Evolutionary conservation across 1,140 invertebrate genomes (phyloP).

Genomic region (Grapholita molesta): DNA sequence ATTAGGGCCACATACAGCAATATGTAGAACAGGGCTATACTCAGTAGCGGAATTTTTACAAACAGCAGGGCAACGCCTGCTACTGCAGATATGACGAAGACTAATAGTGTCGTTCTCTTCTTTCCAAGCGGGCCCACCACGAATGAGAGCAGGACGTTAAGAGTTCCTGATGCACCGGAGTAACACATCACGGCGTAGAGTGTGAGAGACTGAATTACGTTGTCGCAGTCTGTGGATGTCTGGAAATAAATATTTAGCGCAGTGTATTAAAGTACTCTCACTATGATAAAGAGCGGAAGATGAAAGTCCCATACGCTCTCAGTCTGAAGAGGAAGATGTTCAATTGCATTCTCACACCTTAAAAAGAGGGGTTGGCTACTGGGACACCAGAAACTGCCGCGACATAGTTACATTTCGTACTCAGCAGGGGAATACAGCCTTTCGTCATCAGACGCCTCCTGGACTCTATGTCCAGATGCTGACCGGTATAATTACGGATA

Average conservation of each 20-base stretch:
- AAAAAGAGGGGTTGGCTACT: too few species aligned
- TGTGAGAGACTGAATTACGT: constrained; percentile 40
- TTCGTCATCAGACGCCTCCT: too few species aligned
- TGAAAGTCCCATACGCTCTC: too few species aligned
- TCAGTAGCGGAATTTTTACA: constrained; percentile 45
- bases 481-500: too few species aligned
- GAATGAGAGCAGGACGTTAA: constrained; percentile 49
- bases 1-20: constrained; percentile 54
- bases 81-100: constrained; percentile 34
- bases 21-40: constrained; percentile 50
- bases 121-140: constrained; percentile 48
- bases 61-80: constrained; percentile 44
- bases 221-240: constrained; percentile 37
- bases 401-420: too few species aligned
- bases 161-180: constrained; percentile 36
- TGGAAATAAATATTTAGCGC: constrained; percentile 35
- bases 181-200: constrained; percentile 55
- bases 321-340: too few species aligned
- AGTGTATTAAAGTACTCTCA: too few species aligned
- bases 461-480: too few species aligned
- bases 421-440: too few species aligned
- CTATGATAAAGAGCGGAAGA: too few species aligned
- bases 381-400: too few species aligned
- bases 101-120: constrained; percentile 40
- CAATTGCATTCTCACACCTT: too few species aligned